Base-by-base conservation (phyloP, 1,140 invertebrate genomes). In the Lepeophtheirus salmonis region DNA sequence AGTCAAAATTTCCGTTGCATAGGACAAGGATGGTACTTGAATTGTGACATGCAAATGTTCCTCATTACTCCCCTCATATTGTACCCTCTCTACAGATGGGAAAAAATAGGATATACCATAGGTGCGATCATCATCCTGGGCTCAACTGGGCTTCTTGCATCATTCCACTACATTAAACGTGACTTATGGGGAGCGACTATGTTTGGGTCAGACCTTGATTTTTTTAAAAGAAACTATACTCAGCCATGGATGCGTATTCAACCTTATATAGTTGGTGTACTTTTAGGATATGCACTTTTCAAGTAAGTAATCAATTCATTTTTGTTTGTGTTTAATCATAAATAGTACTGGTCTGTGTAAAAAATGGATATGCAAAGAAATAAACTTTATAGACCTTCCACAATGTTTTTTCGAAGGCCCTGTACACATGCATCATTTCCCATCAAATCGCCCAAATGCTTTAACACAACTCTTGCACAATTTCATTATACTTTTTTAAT, bases 231-330 rank as follows among this genome's bases (percentile, higher is more conserved):
- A 2, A 18, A 57, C 55, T 57, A 57, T 23, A 57, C 25, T 13
- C 17, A 56, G 18, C 56, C 56, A 3, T 58, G 56, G 56, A 58
- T 6, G 6, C 53, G 56, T 6, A 24, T 58, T 48, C 41, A 30
- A 18, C 59, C 59, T 2, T 61, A 61, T 18, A 6, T 61, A 2
- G 25, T 53, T 4, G 49, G 59, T n/a, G 21, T 61, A 2, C 12
- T 61, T 12, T 18, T 61, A 2, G 59, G 59, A 23, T 61, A 61
- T 24, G 1, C 54, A 4, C 49, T 61, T 2, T 48, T 60, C 25
- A 52, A 1, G 16, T 41, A 41, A 10, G 30, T 10, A 10, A 10
- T 41, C n/a, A n/a, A 41, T 10, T 6, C n/a, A 41, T 41, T 41
- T 41, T 41, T 41, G n/a, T 41, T 6, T 41, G n/a, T n/a, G n/a